Conservation (phyloP, 2,888 invertebrate species). For the Dicyrtomina minuta region DNA sequence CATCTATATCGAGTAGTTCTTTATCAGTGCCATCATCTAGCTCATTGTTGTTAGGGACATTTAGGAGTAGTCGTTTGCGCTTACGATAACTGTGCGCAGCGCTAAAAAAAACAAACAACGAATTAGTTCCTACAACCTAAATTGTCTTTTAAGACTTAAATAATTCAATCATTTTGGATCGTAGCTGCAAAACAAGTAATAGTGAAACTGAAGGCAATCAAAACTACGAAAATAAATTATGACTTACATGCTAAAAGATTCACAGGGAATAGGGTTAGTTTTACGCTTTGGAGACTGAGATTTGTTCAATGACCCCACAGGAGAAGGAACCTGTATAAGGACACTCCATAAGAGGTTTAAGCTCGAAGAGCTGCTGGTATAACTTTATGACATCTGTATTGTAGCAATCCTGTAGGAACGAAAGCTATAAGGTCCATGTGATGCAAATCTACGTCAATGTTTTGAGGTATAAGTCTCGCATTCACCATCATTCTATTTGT, state of each 20-base stretch:
- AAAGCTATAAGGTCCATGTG: constrained; percentile 43
- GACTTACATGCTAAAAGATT: background rate
- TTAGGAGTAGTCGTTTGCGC: background rate
- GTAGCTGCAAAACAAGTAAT: too few species aligned
- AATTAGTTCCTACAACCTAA: too few species aligned
- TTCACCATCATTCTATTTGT: constrained; percentile 49
- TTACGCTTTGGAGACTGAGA: constrained; percentile 5
- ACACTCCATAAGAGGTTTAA: too few species aligned
- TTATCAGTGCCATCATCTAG: background rate
- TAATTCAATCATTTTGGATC: too few species aligned
- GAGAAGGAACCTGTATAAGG: too few species aligned
- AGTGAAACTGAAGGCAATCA: too few species aligned
- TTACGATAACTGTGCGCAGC: constrained; percentile 7
- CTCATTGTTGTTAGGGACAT: background rate
- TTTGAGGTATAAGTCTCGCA: constrained; percentile 32
- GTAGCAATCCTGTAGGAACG: constrained; percentile 46
- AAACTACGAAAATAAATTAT: too few species aligned
- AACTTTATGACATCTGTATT: constrained; percentile 39
- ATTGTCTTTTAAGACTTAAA: too few species aligned
- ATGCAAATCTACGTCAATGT: constrained; percentile 32
- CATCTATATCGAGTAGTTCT: constrained; percentile 29
- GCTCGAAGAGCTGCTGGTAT: background rate
- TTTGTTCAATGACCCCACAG: background rate
- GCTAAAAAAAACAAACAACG: too few species aligned
- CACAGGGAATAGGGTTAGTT: background rate